Evolutionary conservation across 2,888 invertebrate species (phyloP).

Genomic region (Lypha dubia): DNA sequence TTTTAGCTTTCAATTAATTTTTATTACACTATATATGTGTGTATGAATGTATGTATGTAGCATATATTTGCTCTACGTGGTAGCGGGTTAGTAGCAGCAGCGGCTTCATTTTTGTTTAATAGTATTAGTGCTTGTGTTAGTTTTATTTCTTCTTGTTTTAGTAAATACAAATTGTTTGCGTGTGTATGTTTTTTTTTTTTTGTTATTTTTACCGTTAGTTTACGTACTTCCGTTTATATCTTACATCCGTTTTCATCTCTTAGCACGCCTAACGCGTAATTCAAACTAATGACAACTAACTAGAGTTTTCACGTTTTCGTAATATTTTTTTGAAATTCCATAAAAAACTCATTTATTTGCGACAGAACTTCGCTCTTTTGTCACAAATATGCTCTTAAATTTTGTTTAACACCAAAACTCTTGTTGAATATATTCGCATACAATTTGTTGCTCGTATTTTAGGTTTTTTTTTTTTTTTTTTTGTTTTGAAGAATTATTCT

Average conservation of each 20-base stretch:
- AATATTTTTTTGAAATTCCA: slow-evolving; percentile 38
- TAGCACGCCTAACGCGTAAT: slow-evolving; percentile 26
- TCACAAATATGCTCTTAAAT: neutral
- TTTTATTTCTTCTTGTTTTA: neutral
- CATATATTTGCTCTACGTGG: slow-evolving; percentile 4
- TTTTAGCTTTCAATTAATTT: slow-evolving; percentile 15
- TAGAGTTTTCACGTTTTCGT: slow-evolving; percentile 22
- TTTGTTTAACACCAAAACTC: neutral
- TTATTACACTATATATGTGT: neutral
- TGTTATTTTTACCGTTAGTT: slow-evolving; percentile 43
- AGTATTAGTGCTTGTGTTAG: slow-evolving; percentile 22
- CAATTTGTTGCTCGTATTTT: slow-evolving; percentile 9
- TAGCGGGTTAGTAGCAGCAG: slow-evolving; percentile 46
- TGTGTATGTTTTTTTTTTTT: neutral
- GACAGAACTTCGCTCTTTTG: neutral
- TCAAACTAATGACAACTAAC: slow-evolving; percentile 58
- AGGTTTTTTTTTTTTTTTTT: neutral
- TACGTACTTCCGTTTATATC: slow-evolving; percentile 45
- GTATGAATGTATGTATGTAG: too few species aligned
- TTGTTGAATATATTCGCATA: neutral
- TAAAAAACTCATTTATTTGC: neutral
- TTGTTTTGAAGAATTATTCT: neutral
- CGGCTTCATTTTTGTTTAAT: neutral
- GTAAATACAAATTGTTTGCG: too few species aligned
- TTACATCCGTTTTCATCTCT: slow-evolving; percentile 22